phyloP scores from a whole-genome alignment of 1,140 invertebrate species.

The Teleogryllus occipitalis region DNA sequence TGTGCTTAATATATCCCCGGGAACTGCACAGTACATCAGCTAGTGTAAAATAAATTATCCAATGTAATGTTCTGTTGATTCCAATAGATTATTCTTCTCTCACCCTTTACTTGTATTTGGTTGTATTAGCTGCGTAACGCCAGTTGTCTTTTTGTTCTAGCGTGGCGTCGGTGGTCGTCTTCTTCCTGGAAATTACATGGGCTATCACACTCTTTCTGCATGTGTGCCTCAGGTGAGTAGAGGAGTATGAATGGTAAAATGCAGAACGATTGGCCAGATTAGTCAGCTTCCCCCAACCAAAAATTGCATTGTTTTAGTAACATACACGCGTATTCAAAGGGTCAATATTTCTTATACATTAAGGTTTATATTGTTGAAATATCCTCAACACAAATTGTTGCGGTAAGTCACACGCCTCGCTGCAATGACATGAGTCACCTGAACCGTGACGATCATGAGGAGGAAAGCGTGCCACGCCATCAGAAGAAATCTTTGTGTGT shows the following conservation, averaged over 20 bases:
- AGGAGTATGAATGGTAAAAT: too few relatives aligned
- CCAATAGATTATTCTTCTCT: too few relatives aligned
- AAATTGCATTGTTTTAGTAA: not conserved
- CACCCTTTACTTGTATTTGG: not conserved
- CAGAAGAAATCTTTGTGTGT: too few relatives aligned
- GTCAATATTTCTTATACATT: not conserved
- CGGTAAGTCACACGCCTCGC: not conserved
- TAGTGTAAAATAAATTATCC: too few relatives aligned
- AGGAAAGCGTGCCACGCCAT: too few relatives aligned
- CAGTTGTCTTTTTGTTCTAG: conserved; percentile 31
- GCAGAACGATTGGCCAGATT: too few relatives aligned
- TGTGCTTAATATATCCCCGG: too few relatives aligned
- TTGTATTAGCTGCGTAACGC: not conserved
- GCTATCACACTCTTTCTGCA: conserved; percentile 40
- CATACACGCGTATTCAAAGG: not conserved
- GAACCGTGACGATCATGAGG: too few relatives aligned
- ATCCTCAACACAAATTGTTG: not conserved
- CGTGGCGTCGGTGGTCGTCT: conserved; percentile 34
- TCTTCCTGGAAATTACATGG: conserved; percentile 42
- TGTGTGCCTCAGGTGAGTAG: conserved; percentile 36
- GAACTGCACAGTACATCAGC: too few relatives aligned
- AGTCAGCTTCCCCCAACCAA: not conserved
- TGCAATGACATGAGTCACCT: too few relatives aligned
- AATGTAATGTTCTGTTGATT: too few relatives aligned
- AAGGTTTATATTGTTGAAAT: not conserved